Evolutionary conservation across 2,113 vertebrate species (phyloP).

Genomic region (Coregonus clupeaformis): DNA sequence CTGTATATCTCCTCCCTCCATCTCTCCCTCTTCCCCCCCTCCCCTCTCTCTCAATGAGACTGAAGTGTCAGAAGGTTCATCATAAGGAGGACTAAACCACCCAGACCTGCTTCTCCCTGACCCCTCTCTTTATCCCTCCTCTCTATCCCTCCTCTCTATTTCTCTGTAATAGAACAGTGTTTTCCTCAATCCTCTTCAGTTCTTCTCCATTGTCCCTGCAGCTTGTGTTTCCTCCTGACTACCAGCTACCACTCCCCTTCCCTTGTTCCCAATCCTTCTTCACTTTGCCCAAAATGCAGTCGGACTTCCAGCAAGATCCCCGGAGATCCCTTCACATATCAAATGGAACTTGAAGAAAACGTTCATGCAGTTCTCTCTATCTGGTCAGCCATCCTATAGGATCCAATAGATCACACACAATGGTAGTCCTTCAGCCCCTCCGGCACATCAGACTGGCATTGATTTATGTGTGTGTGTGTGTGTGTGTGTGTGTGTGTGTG

Average conservation of each 20-base stretch:
- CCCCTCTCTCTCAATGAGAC: neutral
- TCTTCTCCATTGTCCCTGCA: neutral
- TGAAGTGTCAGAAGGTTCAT: slow-evolving; percentile 1
- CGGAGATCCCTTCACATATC: neutral
- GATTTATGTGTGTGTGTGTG: neutral
- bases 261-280: neutral
- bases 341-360: neutral
- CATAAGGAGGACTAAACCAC: neutral
- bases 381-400: neutral
- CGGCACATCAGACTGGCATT: neutral
- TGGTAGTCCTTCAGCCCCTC: neutral
- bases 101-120: too few species aligned
- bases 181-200: too few species aligned
- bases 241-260: neutral
- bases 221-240: neutral
- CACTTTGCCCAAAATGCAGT: neutral
- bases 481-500: neutral
- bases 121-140: neutral
- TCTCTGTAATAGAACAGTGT: too few species aligned
- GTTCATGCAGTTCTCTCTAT: neutral
- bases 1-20: neutral
- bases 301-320: neutral
- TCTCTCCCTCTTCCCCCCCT: neutral
- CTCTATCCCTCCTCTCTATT: too few species aligned
- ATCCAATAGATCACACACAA: neutral